A percentile compares a stretch with the other conserved stretches of the same genome.
Evolutionary conservation across 2,888 invertebrate species (phyloP).

Genomic region (Mythimna albipuncta): DNA sequence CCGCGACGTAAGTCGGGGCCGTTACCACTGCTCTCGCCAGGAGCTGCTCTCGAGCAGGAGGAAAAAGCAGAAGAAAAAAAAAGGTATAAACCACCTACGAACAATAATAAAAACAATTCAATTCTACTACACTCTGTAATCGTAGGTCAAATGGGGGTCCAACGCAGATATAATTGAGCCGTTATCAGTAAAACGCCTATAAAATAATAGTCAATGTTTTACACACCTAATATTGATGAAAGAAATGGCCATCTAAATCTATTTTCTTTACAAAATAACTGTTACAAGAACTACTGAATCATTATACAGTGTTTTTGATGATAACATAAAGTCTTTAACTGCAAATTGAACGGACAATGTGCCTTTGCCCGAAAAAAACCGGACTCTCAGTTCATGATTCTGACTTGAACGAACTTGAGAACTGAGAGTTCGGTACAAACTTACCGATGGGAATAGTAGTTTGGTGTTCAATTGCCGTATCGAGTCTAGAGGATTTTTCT

Average conservation of each 20-base stretch:
- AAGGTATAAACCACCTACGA: background rate
- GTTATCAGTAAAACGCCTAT: constrained; percentile 15
- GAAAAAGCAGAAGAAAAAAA: too few species aligned
- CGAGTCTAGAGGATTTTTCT: too few species aligned
- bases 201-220: constrained; percentile 13
- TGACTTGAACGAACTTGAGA: too few species aligned
- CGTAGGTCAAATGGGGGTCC: background rate
- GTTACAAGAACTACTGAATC: constrained; percentile 3
- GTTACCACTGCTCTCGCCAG: too few species aligned
- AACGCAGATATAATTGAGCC: constrained; percentile 4
- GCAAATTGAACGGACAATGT: constrained; percentile 15
- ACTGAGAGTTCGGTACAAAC: too few species aligned
- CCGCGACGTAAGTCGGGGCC: too few species aligned
- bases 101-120: background rate
- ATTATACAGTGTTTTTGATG: constrained; percentile 16
- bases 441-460: too few species aligned
- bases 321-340: constrained; percentile 17
- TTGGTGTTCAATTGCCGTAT: too few species aligned
- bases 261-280: constrained; percentile 8
- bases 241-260: constrained; percentile 26
- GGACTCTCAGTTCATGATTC: too few species aligned
- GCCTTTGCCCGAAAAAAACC: background rate
- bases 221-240: constrained; percentile 25
- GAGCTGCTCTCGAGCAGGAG: too few species aligned
- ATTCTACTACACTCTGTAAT: background rate